Base-by-base conservation (phyloP, 2,797 vertebrate species). In the Acipenser oxyrinchus region DNA sequence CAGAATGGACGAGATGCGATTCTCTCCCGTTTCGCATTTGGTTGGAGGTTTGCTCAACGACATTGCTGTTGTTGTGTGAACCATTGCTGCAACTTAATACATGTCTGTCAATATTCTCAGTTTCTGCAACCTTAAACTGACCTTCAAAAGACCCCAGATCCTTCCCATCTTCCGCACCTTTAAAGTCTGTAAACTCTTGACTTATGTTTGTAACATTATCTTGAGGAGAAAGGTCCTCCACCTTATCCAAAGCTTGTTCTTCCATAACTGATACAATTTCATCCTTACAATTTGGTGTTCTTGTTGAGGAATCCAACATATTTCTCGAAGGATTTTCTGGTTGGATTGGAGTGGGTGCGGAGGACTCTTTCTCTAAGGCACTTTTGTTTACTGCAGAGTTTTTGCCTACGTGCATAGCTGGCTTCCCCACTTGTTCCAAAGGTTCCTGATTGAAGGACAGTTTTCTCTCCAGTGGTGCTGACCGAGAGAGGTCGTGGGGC, bases 151-250 rank as follows among this genome's bases (percentile, higher is more conserved):
- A 82, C 51, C 88, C 81, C 51, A 93, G 86, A 67, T 90, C 91
- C 55, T 81, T 85, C 6, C 87, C 91, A 9, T 96, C 94, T 4
- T 93, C 93, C 0, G 86, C 95, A 0, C 95, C 92, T 90, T 97
- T 95, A 76, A 99, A 99, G 79, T 99, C 96, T 0, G 93, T 97
- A 74, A 97, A 99, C 76, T 92, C 90, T 71, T 86, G 89, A 79
- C 85, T 89, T 77, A n/a, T 37, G 51, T 51, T 10, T 5, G 48
- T 50, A 62, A 50, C 62, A 64, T 58, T 59, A 62, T 90, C 87
- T 62, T 89, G 88, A 6, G 90, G 78, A 72, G 10, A 88, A 0
- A 10, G 79, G 55, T 77, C 86, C 48, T 89, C 87, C 6, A 87
- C 8, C 0, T 23, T 18, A 23, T 9, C 12, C 7, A n/a, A 2